Evolutionary conservation across 2,113 vertebrate species (phyloP).

Genomic region (Brachypteracias leptosomus): DNA sequence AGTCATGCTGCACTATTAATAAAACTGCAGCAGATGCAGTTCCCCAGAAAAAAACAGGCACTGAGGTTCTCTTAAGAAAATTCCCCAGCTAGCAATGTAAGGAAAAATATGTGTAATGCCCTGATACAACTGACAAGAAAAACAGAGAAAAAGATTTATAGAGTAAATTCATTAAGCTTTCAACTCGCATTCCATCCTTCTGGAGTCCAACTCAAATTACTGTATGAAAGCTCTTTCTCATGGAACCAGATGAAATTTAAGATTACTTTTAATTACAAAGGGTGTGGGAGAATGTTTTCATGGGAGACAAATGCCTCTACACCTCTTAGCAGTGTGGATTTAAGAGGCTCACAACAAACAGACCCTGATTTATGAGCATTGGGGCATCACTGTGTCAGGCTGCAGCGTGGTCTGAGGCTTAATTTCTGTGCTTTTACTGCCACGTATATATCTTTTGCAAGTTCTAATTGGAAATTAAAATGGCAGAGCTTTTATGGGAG

Average conservation of each 20-base stretch:
- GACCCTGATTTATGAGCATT: constrained; percentile 47
- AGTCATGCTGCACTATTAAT: neutral
- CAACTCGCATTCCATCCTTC: constrained; percentile 62
- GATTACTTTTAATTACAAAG: constrained; percentile 76
- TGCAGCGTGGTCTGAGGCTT: constrained; percentile 15
- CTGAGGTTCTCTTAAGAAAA: constrained; percentile 41
- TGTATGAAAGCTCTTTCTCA: constrained; percentile 69
- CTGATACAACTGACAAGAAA: constrained; percentile 64
- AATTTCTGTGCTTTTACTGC: constrained; percentile 56
- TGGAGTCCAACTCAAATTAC: constrained; percentile 65
- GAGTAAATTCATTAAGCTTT: constrained; percentile 67
- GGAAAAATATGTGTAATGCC: constrained; percentile 66
- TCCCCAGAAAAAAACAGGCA: neutral
- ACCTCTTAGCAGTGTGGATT: constrained; percentile 58
- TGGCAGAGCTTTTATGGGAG: constrained; percentile 56
- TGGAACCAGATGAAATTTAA: constrained; percentile 71
- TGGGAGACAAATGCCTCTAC: constrained; percentile 66
- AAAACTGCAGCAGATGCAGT: neutral
- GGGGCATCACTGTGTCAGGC: constrained; percentile 41
- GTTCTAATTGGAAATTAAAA: constrained; percentile 67
- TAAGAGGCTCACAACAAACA: constrained; percentile 67
- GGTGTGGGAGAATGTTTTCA: constrained; percentile 74
- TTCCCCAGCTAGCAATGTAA: constrained; percentile 49
- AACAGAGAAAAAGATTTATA: constrained; percentile 70
- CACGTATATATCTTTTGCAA: constrained; percentile 53